Percentiles rank a stretch among this genome's conserved stretches.
Evolutionary conservation across 1,140 invertebrate genomes (phyloP).

Genomic region (Oryzaephilus surinamensis): DNA sequence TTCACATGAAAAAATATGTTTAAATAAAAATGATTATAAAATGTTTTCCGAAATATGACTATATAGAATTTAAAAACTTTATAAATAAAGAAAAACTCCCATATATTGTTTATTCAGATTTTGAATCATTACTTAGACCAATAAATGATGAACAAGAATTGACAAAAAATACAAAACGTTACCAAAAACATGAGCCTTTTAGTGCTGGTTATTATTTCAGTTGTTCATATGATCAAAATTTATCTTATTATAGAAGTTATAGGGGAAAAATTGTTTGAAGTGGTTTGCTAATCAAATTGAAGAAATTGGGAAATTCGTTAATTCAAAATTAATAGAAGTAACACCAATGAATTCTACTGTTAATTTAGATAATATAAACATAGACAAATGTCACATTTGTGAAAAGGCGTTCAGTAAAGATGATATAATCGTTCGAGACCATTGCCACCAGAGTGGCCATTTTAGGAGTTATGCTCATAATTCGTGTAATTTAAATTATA

Average conservation of each 20-base stretch:
- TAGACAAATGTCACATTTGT: conserved; percentile 30
- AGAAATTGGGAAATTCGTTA: too few species aligned
- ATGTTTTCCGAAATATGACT: not conserved
- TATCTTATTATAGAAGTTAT: not conserved
- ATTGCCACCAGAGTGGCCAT: conserved; percentile 30
- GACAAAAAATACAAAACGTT: not conserved
- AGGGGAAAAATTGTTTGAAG: too few species aligned
- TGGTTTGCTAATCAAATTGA: too few species aligned
- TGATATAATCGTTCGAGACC: conserved; percentile 26
- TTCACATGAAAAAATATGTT: conserved; percentile 14
- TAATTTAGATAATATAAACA: too few species aligned
- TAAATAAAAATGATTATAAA: conserved; percentile 8
- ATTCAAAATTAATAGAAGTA: too few species aligned
- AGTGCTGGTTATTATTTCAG: not conserved
- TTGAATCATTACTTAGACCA: not conserved
- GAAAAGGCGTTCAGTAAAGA: conserved; percentile 13
- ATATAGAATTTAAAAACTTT: conserved; percentile 6
- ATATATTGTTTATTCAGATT: not conserved
- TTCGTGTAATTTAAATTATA: conserved; percentile 32
- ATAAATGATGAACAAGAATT: not conserved
- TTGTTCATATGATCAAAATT: not conserved
- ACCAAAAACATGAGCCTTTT: not conserved
- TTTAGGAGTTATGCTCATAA: conserved; percentile 31
- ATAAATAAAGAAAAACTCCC: not conserved
- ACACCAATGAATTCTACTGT: too few species aligned